Percentiles rank a stretch among this genome's conserved stretches.
Conservation (phyloP, 2,888 invertebrate genomes). For the Harpalus rubripes region DNA sequence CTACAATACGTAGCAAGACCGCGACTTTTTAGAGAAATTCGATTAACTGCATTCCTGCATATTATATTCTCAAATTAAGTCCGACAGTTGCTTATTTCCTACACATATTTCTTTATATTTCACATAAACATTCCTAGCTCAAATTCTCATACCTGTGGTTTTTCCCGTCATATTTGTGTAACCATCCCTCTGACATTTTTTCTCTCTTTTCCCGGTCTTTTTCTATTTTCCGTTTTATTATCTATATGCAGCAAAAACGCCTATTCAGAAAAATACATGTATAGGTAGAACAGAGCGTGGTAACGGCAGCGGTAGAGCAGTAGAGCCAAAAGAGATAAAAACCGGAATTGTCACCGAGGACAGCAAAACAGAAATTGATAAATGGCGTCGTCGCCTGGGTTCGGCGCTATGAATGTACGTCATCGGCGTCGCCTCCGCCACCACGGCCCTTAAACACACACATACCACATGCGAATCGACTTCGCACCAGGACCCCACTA, state of each 20-base stretch:
- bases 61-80: too few species aligned
- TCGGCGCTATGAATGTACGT: constrained; percentile 63
- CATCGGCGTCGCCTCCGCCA: constrained; percentile 54
- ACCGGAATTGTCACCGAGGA: constrained; percentile 62
- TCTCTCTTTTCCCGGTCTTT: neutral
- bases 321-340: constrained; percentile 51
- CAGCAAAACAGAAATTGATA: constrained; percentile 67
- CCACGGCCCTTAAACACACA: constrained; percentile 48
- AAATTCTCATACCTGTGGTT: neutral
- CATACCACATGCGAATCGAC: constrained; percentile 19
- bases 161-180: constrained; percentile 1
- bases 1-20: too few species aligned
- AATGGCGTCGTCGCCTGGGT: constrained; percentile 66
- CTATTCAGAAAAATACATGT: constrained; percentile 33
- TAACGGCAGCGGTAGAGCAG: neutral
- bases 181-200: neutral
- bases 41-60: too few species aligned
- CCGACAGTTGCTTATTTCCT: too few species aligned
- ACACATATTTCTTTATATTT: neutral
- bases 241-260: constrained; percentile 46
- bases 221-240: constrained; percentile 48
- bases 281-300: constrained; percentile 19
- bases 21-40: too few species aligned
- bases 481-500: neutral
- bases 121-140: neutral